Percentiles rank a stretch among this genome's conserved stretches.
phyloP scores from a whole-genome alignment of 2,797 vertebrate genomes.

The Erithacus rubecula region DNA sequence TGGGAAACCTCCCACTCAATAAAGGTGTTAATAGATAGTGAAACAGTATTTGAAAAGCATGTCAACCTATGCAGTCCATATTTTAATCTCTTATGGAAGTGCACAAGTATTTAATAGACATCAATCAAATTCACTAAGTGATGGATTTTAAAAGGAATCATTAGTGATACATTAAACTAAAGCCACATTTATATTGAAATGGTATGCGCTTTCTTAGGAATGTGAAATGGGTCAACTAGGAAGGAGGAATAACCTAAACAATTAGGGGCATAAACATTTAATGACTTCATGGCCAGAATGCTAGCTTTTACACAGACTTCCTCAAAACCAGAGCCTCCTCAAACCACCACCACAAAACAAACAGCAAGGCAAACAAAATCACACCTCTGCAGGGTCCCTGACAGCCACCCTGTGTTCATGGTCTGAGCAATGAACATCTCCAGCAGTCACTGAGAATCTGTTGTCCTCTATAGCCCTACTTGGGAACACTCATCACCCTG shows the following conservation, averaged over 20 bases:
- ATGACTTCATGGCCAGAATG: not conserved
- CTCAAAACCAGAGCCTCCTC: not conserved
- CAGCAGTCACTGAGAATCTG: not conserved
- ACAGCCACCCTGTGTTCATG: accelerated
- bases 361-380: not conserved
- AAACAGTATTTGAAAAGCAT: not conserved
- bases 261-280: not conserved
- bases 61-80: not conserved
- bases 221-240: not conserved
- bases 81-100: not conserved
- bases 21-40: not conserved
- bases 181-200: not conserved
- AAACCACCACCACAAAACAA: not conserved
- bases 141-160: not conserved
- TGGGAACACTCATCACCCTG: not conserved
- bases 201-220: not conserved
- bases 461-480: not conserved
- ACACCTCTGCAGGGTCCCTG: not conserved
- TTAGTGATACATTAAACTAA: not conserved
- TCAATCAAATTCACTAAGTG: not conserved
- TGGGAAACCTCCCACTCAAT: accelerated
- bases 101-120: not conserved
- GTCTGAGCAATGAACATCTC: not conserved
- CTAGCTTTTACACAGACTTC: not conserved
- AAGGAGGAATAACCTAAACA: not conserved